Evolutionary conservation across 1,140 invertebrate genomes (phyloP).

Genomic region (Cyphomyrmex costatus): DNA sequence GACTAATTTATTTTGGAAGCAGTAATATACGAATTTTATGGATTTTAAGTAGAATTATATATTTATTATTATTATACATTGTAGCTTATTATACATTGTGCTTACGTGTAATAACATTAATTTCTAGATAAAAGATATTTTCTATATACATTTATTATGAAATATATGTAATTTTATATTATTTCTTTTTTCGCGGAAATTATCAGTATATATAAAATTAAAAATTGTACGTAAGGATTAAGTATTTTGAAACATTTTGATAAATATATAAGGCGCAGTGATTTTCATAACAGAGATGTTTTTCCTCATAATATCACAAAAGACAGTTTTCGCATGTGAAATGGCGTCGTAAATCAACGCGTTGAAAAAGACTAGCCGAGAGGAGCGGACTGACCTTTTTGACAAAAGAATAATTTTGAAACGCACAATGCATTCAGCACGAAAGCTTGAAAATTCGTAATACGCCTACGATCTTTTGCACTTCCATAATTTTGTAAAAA

Average conservation of each 20-base stretch:
- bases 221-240: background rate
- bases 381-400: constrained; percentile 24
- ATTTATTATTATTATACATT: background rate
- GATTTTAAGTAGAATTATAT: background rate
- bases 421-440: constrained; percentile 22
- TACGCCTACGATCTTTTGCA: constrained; percentile 7
- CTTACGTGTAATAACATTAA: background rate
- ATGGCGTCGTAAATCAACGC: constrained; percentile 49
- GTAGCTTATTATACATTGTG: background rate
- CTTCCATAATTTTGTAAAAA: constrained; percentile 34
- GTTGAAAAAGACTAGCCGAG: constrained; percentile 23
- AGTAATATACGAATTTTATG: background rate
- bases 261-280: constrained; percentile 19
- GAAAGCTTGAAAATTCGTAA: constrained; percentile 27
- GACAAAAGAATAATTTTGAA: constrained; percentile 39
- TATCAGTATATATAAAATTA: constrained; percentile 14
- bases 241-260: background rate
- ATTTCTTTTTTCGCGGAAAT: background rate
- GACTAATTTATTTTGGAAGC: background rate
- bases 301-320: constrained; percentile 20
- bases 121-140: background rate
- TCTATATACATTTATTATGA: background rate
- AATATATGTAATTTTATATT: background rate
- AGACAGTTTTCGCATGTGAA: constrained; percentile 52
- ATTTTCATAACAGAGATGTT: constrained; percentile 52